Percentiles rank a stretch among this genome's conserved stretches.
Evolutionary conservation across 2,888 invertebrate species (phyloP).

Genomic region (Caenorhabditis drosophilae): DNA sequence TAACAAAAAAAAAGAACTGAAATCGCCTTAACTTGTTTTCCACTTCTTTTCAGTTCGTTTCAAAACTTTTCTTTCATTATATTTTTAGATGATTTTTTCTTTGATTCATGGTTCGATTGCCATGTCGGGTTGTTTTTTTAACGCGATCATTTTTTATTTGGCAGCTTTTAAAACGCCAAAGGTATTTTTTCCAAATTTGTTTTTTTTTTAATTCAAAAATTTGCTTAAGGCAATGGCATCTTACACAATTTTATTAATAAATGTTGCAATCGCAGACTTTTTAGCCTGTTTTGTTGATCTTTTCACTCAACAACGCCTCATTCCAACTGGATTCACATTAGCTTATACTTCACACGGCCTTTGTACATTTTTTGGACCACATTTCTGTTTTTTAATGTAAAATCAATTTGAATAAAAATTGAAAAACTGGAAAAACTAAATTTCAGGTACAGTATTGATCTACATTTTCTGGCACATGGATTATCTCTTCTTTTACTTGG

Average conservation of each 20-base stretch:
- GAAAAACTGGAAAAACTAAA: neutral
- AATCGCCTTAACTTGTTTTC: too few species aligned
- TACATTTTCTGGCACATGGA: slow-evolving; percentile 24
- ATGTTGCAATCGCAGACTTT: slow-evolving; percentile 42
- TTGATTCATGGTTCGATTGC: too few species aligned
- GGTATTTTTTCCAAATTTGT: slow-evolving; percentile 2
- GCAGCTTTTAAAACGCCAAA: slow-evolving; percentile 29
- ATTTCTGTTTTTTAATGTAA: slow-evolving; percentile 22
- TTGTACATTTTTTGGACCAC: slow-evolving; percentile 25
- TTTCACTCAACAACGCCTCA: slow-evolving; percentile 38
- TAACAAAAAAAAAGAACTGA: too few species aligned
- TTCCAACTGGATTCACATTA: slow-evolving; percentile 32
- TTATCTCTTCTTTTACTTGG: slow-evolving; percentile 30
- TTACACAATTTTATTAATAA: slow-evolving; percentile 38
- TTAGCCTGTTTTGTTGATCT: slow-evolving; percentile 37
- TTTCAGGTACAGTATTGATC: slow-evolving; percentile 34
- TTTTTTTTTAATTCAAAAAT: neutral
- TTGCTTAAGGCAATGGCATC: slow-evolving; percentile 25
- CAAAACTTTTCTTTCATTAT: too few species aligned
- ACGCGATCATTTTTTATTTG: slow-evolving; percentile 23
- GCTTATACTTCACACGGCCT: slow-evolving; percentile 29
- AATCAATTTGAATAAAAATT: neutral
- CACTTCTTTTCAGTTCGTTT: too few species aligned
- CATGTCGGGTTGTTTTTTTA: slow-evolving; percentile 14
- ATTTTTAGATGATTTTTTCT: too few species aligned